Percentiles rank a stretch among this genome's conserved stretches.
Conservation (phyloP, 2,888 invertebrate genomes). For the Frankliniella intonsa region DNA sequence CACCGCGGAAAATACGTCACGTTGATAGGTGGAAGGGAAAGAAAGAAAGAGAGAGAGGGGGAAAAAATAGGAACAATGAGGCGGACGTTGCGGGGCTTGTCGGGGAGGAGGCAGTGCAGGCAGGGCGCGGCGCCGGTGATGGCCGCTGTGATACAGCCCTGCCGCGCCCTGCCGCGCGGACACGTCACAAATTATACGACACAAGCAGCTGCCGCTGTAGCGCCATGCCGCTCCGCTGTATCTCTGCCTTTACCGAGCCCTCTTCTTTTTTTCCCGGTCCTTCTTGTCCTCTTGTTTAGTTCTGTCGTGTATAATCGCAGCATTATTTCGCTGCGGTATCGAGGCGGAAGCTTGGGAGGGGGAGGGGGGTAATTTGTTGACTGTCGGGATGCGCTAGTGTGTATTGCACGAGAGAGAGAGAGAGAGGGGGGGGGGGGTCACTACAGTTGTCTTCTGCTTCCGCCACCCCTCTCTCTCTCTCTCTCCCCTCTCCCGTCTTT, state of each 20-base stretch:
- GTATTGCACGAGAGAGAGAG: neutral
- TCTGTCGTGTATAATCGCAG: conserved; percentile 2
- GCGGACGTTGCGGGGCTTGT: no score
- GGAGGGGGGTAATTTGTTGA: neutral
- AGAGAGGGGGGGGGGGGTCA: neutral
- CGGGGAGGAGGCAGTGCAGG: no score
- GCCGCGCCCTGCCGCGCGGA: neutral
- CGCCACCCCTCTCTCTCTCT: no score
- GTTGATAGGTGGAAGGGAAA: no score
- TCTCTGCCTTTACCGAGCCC: neutral
- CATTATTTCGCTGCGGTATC: conserved; percentile 5
- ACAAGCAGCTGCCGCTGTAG: neutral
- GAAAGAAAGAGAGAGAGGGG: no score
- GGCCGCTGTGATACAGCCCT: neutral
- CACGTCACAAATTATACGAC: neutral
- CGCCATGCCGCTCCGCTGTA: neutral
- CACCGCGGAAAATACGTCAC: no score
- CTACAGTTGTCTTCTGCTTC: no score
- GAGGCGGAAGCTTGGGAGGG: neutral
- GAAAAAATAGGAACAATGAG: no score
- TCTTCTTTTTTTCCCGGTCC: neutral
- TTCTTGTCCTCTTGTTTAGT: neutral
- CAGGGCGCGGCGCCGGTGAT: neutral
- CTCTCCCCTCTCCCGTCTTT: no score
- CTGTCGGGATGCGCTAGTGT: neutral